Evolutionary conservation across 2,888 invertebrate species (phyloP).

Genomic region (Sipha maydis): DNA sequence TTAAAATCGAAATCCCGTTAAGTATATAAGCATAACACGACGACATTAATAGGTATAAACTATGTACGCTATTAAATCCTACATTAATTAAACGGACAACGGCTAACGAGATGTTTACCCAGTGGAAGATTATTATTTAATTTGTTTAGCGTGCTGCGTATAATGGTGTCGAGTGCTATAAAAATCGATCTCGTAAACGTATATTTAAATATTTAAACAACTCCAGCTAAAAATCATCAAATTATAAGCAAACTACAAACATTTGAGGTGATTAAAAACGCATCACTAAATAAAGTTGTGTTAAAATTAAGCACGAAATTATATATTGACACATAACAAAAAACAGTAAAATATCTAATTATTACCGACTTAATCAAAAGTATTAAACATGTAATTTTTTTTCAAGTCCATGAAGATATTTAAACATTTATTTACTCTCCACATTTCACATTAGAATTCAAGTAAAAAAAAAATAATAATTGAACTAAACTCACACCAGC

Average conservation of each 20-base stretch:
- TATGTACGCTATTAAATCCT: not conserved
- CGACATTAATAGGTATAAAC: not conserved
- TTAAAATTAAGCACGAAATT: too few relatives aligned
- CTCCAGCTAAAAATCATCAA: too few relatives aligned
- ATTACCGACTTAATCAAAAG: too few relatives aligned
- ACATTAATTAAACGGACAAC: not conserved
- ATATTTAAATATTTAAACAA: too few relatives aligned
- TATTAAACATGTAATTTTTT: not conserved
- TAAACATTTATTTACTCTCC: conserved; percentile 8
- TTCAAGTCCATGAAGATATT: not conserved
- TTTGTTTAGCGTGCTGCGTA: not conserved
- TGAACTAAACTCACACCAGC: not conserved
- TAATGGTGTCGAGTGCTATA: not conserved
- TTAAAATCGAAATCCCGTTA: not conserved
- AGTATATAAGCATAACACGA: not conserved
- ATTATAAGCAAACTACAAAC: too few relatives aligned
- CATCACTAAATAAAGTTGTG: too few relatives aligned
- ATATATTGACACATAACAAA: too few relatives aligned
- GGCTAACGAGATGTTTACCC: not conserved
- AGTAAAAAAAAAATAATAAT: too few relatives aligned
- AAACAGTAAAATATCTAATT: too few relatives aligned
- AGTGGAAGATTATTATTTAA: not conserved
- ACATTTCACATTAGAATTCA: not conserved
- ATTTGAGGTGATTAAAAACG: too few relatives aligned
- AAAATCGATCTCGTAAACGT: too few relatives aligned